These are phyloP conservation scores for Muricea muricata DNA, from an alignment of 92 coral and sea anemone species.

Conservation along the genomic window DNA sequence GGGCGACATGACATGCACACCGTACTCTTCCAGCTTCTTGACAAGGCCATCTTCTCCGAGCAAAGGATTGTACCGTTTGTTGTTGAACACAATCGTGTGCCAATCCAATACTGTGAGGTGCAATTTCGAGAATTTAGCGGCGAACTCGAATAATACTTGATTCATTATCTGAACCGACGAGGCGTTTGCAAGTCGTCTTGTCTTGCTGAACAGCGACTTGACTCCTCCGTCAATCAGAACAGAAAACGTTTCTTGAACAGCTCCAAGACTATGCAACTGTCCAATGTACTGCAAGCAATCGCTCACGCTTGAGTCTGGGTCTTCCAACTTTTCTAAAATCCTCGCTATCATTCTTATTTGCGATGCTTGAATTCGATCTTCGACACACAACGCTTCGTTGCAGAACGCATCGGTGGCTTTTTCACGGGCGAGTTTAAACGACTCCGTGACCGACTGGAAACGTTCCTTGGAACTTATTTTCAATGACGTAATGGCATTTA, in stretches of 20 bases:
- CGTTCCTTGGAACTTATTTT: background rate
- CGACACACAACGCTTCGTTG: background rate
- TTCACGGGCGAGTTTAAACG: background rate
- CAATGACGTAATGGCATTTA: background rate
- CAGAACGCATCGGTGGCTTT: background rate
- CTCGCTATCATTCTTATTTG: conserved; percentile 4
- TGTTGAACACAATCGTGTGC: background rate
- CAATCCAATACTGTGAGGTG: background rate
- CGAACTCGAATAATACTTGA: background rate
- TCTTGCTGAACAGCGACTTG: background rate
- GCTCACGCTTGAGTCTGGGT: conserved; percentile 7
- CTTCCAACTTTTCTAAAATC: conserved; percentile 10
- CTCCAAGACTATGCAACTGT: background rate
- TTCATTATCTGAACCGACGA: background rate
- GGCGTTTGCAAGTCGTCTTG: background rate
- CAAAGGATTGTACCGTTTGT: background rate
- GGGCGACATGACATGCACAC: background rate
- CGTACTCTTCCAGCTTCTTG: background rate
- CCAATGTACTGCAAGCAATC: background rate
- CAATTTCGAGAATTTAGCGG: background rate
- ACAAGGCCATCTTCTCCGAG: background rate
- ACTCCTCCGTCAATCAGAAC: conserved; percentile 17
- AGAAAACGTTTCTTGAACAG: conserved; percentile 15
- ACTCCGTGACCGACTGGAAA: background rate
- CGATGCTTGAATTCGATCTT: conserved; percentile 1